Evolutionary conservation across 2,888 invertebrate species (phyloP), one percentile per base, ranked within the genome.

Genomic region (Notocelia uddmanniana): DNA sequence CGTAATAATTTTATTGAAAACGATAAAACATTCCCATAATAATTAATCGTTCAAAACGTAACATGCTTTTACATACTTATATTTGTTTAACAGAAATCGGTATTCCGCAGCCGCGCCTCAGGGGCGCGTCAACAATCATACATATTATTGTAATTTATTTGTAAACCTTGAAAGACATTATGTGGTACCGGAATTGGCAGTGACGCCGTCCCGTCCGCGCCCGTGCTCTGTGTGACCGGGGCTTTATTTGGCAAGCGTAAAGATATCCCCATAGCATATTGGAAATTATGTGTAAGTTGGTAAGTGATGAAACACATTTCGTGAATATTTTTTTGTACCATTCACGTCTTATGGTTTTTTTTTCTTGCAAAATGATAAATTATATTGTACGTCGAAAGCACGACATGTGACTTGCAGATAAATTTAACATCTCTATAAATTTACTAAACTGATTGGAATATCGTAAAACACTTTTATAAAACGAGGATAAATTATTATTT

Each of bases 21-120:
- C 86, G 83, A 89, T 90, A 91, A 91, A 92, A 88, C 87, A 83
- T 89, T 86, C 87, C 78, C 83, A 84, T 84, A 85, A 79, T 85
- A 83, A 81, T 85, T 82, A 81, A 81, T 81, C 79, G 81, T 85
- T 84, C 77, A 86, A 89, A 89, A 90, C 90, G 81, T 90, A 91
- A 91, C 91, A 88, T 84, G 79, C 77, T 73, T 76, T 79, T 77
- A 80, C 81, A 84, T 79, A 79, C 73, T 80, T 77, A 82, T 77
- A 79, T 74, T 80, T 77, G 79, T 81, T 79, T 76, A 85, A 85
- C 84, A 85, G 78, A 83, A 81, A 76, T 77, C 62, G 69, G 74
- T 62, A 41, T 64, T 31, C 57, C 64, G 63, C 68, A 37, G 66
- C 37, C 69, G 37, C 19, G 55, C 10, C 62, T 23, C 60, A 15